Base-by-base conservation (phyloP, 2,113 vertebrate species). In the Muscicapa adusta region DNA sequence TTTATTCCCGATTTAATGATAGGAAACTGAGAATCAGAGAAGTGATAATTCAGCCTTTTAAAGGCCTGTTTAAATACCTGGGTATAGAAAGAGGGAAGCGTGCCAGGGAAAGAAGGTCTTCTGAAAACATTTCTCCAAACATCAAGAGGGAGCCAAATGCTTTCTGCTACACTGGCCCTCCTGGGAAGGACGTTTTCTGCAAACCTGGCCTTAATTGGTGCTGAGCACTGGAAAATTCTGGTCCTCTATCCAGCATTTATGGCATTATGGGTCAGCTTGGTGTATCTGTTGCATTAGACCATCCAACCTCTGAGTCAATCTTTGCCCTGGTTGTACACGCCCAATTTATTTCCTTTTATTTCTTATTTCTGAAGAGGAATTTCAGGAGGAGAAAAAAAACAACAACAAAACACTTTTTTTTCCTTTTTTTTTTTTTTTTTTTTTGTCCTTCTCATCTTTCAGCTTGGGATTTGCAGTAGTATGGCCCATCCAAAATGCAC, bases 201-300 rank as follows among this genome's bases (percentile, higher is more conserved):
- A 88, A 95, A 95, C 82, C 40, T 90, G 85, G 72, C 88, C 82
- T 96, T 97, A 95, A 96, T 81, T 94, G 92, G 78, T 91, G 79
- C 93, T 95, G 79, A 95, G 68, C 72, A 86, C 60, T 95, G 83
- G 72, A 94, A 96, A 90, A 96, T 72, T 85, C 67, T 86, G 81
- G 80, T 93, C 53, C 33, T 87, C 36, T 70, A 61, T 42, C 63
- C 78, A 85, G 43, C 51, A n/a, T 91, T 89, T 81, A 84, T 60
- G 71, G 73, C 79, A 84, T 62, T 66, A 66, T 70, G 40, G 93
- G 68, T 94, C 85, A 88, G 65, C 68, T 19, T 71, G 70, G 71
- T 70, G 14, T 82, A 60, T 94, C 91, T 83, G 36, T 71, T 73
- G 75, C 85, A 22, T 74, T 66, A 83, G 71, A 48, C 85, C 7